phyloP scores from a whole-genome alignment of 2,888 invertebrate species.

The Alloplasta piceator region DNA sequence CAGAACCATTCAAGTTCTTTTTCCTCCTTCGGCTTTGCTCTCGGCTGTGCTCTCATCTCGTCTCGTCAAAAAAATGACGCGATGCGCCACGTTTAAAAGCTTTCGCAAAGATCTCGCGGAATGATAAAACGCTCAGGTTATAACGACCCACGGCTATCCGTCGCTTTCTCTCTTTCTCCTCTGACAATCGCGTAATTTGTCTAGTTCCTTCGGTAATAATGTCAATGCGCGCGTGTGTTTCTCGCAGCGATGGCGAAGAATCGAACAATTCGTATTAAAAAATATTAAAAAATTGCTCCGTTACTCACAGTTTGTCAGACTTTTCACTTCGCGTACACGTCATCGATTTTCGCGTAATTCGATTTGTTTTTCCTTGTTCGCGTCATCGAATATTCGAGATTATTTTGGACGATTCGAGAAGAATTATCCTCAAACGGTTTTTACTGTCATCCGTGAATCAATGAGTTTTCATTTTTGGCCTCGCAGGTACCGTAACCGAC shows the following conservation, averaged over 20 bases:
- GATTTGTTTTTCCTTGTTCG: not conserved
- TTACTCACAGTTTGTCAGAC: not conserved
- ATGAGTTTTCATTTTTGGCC: constrained; percentile 7
- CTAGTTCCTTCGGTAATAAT: not conserved
- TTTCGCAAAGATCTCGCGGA: constrained; percentile 35
- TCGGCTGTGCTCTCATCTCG: not conserved
- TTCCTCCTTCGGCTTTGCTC: constrained; percentile 20
- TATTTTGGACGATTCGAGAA: not conserved
- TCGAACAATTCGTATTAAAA: not conserved
- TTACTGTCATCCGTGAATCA: no score
- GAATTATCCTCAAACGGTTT: not conserved
- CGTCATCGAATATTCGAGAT: not conserved
- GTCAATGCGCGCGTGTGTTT: constrained; percentile 1
- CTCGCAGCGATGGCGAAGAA: not conserved
- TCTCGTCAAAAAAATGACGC: constrained; percentile 48
- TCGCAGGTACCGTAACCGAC: constrained; percentile 85
- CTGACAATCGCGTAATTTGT: constrained; percentile 43
- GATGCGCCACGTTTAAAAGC: constrained; percentile 55
- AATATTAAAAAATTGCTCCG: not conserved
- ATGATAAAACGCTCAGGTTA: constrained; percentile 60
- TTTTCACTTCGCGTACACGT: constrained; percentile 24
- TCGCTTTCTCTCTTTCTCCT: constrained; percentile 13
- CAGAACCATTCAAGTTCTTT: constrained; percentile 45
- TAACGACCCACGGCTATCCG: constrained; percentile 20
- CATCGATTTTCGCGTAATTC: constrained; percentile 19